Conservation (phyloP, 2,888 invertebrate species). For the Caenorhabditis sp. region DNA sequence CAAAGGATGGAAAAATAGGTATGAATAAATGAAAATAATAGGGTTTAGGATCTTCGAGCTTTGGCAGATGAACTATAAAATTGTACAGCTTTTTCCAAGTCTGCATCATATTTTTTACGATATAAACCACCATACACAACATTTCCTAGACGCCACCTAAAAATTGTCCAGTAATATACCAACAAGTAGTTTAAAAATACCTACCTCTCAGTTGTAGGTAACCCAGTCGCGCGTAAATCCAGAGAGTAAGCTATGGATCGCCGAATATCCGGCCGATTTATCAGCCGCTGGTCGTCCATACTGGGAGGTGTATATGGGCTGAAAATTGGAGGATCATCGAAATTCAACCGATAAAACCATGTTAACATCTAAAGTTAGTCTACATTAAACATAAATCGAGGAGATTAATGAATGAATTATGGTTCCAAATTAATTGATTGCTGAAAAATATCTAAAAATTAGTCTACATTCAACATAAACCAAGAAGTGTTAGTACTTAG, state of each 20-base stretch:
- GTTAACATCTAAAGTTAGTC: not conserved
- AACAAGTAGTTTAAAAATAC: not conserved
- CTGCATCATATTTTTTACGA: slow-evolving; percentile 43
- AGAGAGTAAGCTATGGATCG: slow-evolving; percentile 60
- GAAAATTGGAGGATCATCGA: slow-evolving; percentile 10
- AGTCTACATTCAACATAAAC: no score
- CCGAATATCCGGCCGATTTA: slow-evolving; percentile 52
- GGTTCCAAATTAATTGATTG: not conserved
- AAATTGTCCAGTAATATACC: not conserved
- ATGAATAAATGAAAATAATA: not conserved
- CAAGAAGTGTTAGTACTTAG: not conserved
- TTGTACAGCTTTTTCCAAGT: slow-evolving; percentile 42
- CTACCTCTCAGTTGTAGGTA: slow-evolving; percentile 55
- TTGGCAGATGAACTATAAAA: slow-evolving; percentile 44
- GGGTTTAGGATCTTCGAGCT: slow-evolving; percentile 24
- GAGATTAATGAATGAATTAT: no score
- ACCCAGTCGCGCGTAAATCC: slow-evolving; percentile 59
- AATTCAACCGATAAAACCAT: not conserved
- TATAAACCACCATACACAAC: slow-evolving; percentile 55
- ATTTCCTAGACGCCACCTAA: slow-evolving; percentile 56
- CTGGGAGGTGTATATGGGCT: slow-evolving; percentile 47
- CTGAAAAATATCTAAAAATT: not conserved
- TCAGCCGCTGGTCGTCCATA: slow-evolving; percentile 45
- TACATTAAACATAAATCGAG: not conserved
- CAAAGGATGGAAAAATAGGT: slow-evolving; percentile 14